phyloP scores from a whole-genome alignment of 2,888 invertebrate species.

The Sminthurinus aureus region DNA sequence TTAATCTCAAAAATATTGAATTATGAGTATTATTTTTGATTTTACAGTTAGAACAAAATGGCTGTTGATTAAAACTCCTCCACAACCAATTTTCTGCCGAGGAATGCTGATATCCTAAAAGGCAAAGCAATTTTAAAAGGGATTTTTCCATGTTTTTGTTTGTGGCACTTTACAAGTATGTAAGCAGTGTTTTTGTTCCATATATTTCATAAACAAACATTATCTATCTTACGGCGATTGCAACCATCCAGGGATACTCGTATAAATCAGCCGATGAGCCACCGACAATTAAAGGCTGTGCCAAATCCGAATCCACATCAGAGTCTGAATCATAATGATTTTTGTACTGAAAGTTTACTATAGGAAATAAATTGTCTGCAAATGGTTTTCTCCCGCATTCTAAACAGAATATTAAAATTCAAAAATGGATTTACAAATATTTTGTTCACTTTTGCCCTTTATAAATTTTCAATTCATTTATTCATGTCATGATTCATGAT shows the following conservation, averaged over 20 bases:
- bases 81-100: slow-evolving; percentile 36
- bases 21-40: slow-evolving; percentile 12
- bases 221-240: slow-evolving; percentile 15
- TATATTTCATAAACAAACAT: too few relatives aligned
- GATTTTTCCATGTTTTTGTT: too few relatives aligned
- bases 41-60: slow-evolving; percentile 39
- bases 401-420: background rate
- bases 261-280: slow-evolving; percentile 30
- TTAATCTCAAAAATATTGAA: background rate
- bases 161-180: too few relatives aligned
- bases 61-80: slow-evolving; percentile 39
- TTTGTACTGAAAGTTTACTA: slow-evolving; percentile 28
- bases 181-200: too few relatives aligned
- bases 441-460: background rate
- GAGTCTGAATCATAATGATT: background rate
- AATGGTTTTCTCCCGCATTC: slow-evolving; percentile 41
- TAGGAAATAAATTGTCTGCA: slow-evolving; percentile 32
- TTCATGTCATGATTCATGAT: background rate
- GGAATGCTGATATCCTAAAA: slow-evolving; percentile 28
- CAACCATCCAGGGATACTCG: slow-evolving; percentile 45
- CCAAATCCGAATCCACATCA: slow-evolving; percentile 3
- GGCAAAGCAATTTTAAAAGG: too few relatives aligned
- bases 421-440: background rate
- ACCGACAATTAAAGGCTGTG: slow-evolving; percentile 35
- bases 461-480: background rate